Evolutionary conservation across 2,113 vertebrate species (phyloP).

Genomic region (Etheostoma cragini): DNA sequence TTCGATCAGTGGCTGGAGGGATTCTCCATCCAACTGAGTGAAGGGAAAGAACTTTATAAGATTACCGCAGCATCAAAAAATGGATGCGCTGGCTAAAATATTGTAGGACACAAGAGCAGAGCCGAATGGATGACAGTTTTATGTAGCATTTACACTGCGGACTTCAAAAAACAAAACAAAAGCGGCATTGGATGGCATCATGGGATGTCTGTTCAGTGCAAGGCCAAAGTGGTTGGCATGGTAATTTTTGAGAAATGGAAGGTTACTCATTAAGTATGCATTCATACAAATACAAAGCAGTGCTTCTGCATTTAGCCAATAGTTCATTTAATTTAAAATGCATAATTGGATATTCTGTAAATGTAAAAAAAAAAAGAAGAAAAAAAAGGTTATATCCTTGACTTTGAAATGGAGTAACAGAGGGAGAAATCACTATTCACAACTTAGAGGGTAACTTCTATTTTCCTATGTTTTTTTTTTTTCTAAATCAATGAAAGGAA

Average conservation of each 20-base stretch:
- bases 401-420: background rate
- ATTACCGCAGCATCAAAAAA: constrained; percentile 20
- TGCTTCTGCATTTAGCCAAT: background rate
- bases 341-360: background rate
- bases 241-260: background rate
- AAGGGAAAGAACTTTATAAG: constrained; percentile 38
- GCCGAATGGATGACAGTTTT: constrained; percentile 30
- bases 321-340: background rate
- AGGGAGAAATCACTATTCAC: background rate
- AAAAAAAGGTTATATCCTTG: background rate
- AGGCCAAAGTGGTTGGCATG: constrained; percentile 1
- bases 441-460: no score
- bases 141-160: background rate
- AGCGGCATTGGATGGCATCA: background rate
- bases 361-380: no score
- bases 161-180: background rate
- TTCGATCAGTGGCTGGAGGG: constrained; percentile 65
- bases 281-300: background rate
- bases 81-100: background rate
- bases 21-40: constrained; percentile 25
- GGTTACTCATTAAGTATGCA: background rate
- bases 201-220: constrained; percentile 9
- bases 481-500: no score
- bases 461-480: no score
- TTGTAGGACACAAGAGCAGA: background rate